Evolutionary conservation across 2,797 vertebrate species (phyloP), one percentile per base, ranked within the genome.

Genomic region (Schizopygopsis malacanthus): DNA sequence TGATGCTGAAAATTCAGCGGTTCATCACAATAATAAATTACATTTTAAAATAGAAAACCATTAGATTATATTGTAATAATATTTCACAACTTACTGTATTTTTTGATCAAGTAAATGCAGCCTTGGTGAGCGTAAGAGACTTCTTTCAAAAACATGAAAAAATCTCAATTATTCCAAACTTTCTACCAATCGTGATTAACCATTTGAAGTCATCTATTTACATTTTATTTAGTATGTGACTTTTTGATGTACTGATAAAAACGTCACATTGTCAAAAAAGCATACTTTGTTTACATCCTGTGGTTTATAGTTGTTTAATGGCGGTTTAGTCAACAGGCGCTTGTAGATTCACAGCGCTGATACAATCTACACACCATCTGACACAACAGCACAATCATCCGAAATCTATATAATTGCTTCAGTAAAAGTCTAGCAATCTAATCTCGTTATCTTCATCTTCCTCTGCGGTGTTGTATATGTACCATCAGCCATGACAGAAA

Each of bases 221-320:
- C 18, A 41, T 45, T 28, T 72, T 1, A 28, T 4, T 28, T 50
- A 71, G 71, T n/a, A 25, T 78, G 52, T 54, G 12, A 56, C 52
- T 39, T 76, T 54, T 33, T 59, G 75, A 39, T 41, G 33, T 59
- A 39, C 41, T n/a, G 22, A 39, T 59, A 78, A 78, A 63, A 65
- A 65, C 6, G 33, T n/a, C 0, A 33, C 2, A 33, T 33, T 33
- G 3, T 4, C 28, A 18, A n/a, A 16, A 84, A 69, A 18, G 4
- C 15, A 2, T 5, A 52, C 52, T 65, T 83, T 76, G 59, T 79
- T 78, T 22, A n/a, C 63, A 79, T 70, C 37, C 50, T 79, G 75
- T 79, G 83, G 83, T 70, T 85, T 85, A 22, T 37, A 85, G 83
- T 37, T 70, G 6, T 70, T 84, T 59, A 84, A 84, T 84, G 83